Base-by-base conservation (phyloP, 2,888 invertebrate species). In the Pardosa pseudoannulata region DNA sequence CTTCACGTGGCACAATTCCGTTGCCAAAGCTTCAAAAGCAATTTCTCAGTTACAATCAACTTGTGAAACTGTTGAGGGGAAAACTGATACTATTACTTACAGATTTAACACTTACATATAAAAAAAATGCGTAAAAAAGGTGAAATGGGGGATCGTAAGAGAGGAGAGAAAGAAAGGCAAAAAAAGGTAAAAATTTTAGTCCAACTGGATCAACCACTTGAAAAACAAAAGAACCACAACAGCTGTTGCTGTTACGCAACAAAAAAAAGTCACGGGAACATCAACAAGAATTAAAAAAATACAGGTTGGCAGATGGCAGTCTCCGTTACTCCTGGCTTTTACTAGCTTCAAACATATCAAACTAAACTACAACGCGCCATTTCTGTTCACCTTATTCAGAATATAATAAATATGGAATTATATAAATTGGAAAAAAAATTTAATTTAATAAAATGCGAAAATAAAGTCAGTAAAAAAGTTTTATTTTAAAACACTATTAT, bases 161-260 rank as follows among this genome's bases (percentile, higher is more conserved):
- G n/a, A n/a, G n/a, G n/a, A n/a, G n/a, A n/a, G n/a, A n/a, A 23
- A 23, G 3, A 3, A 23, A 23, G 1, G 16, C n/a, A 23, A 56
- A 56, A 56, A 56, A 56, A 56, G 23, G 56, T 56, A 23, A 23
- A 56, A 56, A 11, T 23, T 56, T 56, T 46, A 46, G 56, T 23
- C 56, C 56, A 23, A 56, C 23, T 56, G 56, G 56, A 56, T 56
- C 56, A 56, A 23, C 83, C 78, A 83, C 78, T 78, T 72, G 39
- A 83, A 83, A 83, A 83, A 83, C 78, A 83, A 83, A 83, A 78
- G 83, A 83, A 73, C 76, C 78, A 72, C 83, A 83, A 78, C 83
- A 83, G 78, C 83, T 83, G 83, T 78, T 83, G 65, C 72, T 31
- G 78, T 83, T 83, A 65, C 78, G 72, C 50, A 23, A 5, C 3